Evolutionary conservation across 2,888 invertebrate species (phyloP), one percentile per base, ranked within the genome.

Genomic region (Caenorhabditis sulstoni): DNA sequence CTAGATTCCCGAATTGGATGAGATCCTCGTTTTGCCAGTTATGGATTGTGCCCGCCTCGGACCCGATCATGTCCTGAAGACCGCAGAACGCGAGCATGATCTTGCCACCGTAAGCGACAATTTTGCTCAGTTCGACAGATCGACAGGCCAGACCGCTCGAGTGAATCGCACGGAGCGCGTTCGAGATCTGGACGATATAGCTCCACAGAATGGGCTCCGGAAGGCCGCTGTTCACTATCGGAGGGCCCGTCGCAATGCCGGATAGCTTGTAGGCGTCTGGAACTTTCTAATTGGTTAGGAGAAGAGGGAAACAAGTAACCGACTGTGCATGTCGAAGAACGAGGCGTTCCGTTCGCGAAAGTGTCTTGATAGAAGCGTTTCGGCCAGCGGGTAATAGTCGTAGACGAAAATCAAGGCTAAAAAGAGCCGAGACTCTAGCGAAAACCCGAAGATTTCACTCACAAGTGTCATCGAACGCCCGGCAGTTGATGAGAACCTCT

Each of bases 381-480:
- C 94, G 70, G 96, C 94, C 66, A 94, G 94, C 29, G 97, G 95
- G 92, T 96, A 95, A 92, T 95, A 98, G 91, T 97, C 96, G 92
- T 97, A 98, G 67, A 97, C 96, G 92, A 98, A 95, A 86, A 98
- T 94, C 93, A 97, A 93, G 71, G 98, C 97, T 96, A 91, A 39
- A 87, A 79, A 7, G 11, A 14, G 52, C 0, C 29, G 29, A 52
- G 2, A 23, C 47, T 37, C 37, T 35, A 1, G 20, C 14, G n/a
- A 44, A n/a, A n/a, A n/a, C n/a, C n/a, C 4, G 12, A 22, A 11
- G 61, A 20, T 8, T 20, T 50, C 5, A 93, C 94, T 93, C 91
- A 96, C 96, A 97, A 92, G 95, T 94, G 92, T 98, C 98, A 87
- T 95, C 95, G 92, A 98, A 99, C 55, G 95, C 95, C 92, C 96